Conservation (phyloP, 2,113 vertebrate species). For the Poeciliopsis turrubarensis region DNA sequence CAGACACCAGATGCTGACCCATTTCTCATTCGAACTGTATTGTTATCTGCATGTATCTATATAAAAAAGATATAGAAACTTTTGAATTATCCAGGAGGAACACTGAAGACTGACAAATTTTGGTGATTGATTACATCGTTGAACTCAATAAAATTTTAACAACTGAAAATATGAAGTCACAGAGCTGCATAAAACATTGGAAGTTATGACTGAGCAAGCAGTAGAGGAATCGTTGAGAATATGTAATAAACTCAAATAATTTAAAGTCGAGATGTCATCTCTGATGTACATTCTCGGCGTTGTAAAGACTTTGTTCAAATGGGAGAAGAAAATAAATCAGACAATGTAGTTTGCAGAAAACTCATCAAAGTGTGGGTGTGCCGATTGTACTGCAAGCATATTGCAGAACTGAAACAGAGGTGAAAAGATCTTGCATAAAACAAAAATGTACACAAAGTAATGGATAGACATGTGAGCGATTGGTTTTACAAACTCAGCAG, state of each 20-base stretch:
- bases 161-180: constrained; percentile 15
- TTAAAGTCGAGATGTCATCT: background rate
- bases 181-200: constrained; percentile 4
- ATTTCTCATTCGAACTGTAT: constrained; percentile 2
- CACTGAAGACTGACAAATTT: background rate
- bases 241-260: background rate
- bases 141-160: constrained; percentile 17
- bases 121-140: constrained; percentile 12
- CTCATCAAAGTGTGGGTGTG: constrained; percentile 27
- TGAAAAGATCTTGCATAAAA: constrained; percentile 28
- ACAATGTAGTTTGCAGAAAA: background rate
- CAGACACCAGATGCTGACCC: background rate
- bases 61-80: constrained; percentile 16
- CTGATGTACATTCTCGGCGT: background rate
- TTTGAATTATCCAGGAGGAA: constrained; percentile 17
- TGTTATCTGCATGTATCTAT: background rate
- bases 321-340: background rate
- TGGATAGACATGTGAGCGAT: background rate
- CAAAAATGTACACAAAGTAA: constrained; percentile 1
- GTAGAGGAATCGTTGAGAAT: background rate
- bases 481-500: constrained; percentile 3
- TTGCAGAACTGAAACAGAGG: constrained; percentile 17
- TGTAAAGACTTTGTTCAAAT: background rate
- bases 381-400: constrained; percentile 4
- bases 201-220: background rate